Base-by-base conservation (phyloP, 2,797 vertebrate species). In the Falco novaeseelandiae region DNA sequence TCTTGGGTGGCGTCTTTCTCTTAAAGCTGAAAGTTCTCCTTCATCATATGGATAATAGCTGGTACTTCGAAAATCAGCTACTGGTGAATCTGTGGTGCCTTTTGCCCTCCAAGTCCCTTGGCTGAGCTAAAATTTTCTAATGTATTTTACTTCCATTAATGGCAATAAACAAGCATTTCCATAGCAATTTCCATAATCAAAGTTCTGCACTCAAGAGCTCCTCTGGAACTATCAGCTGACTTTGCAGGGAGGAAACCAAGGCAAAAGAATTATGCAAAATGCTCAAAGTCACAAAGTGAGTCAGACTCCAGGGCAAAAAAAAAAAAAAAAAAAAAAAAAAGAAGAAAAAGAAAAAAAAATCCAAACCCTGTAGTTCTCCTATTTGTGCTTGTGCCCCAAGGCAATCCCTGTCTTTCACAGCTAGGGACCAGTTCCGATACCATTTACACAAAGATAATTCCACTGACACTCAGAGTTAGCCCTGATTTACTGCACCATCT, bases 401-500 rank as follows among this genome's bases (percentile, higher is more conserved):
- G 90, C 90, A 83, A 78, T 71, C 61, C 51, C 58, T 81, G 81
- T 83, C 89, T 96, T 92, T 96, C 93, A 92, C 89, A 96, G 87
- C 82, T 62, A 81, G 84, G 69, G 58, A 91, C 42, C 65, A 85
- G 66, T 92, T 93, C 69, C 1, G 57, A 85, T 78, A 42, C 57
- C 78, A 87, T 84, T 96, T 94, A 87, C 90, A 92, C 71, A 77
- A 54, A 90, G 74, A 90, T 87, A 93, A 93, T 96, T 89, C 65
- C 63, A 90, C 44, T 77, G 85, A 84, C 91, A 79, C 71, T 87
- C 90, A 87, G 83, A 92, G 86, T 95, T 96, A 96, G 59, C 46
- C 78, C 67, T 96, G 93, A 96, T 97, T 97, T 95, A 96, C 82
- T n/a, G 89, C 62, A 62, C 87, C 87, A 89, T 96, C 93, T 95